These are phyloP conservation scores for Eudemis profundana DNA, from an alignment of 2,888 invertebrate species.

Conservation along the genomic window DNA sequence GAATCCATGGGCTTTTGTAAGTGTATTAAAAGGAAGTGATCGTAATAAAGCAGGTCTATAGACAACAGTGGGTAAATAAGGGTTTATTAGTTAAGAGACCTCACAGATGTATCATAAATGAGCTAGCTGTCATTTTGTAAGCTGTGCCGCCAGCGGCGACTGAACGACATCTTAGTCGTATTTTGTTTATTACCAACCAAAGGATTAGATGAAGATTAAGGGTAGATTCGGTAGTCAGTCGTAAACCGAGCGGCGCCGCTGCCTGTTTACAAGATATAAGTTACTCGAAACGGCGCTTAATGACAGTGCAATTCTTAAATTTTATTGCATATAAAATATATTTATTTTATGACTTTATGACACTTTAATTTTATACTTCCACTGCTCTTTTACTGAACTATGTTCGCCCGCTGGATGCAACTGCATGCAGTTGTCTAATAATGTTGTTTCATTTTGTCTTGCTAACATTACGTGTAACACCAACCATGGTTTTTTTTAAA, in stretches of 20 bases:
- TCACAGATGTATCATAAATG: not conserved
- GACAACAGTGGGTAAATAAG: too few species aligned
- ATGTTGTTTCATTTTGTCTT: too few species aligned
- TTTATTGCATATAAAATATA: not conserved
- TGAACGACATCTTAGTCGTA: slow-evolving; percentile 32
- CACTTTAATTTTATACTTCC: too few species aligned
- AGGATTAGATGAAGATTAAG: slow-evolving; percentile 40
- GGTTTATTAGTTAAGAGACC: not conserved
- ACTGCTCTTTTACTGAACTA: too few species aligned
- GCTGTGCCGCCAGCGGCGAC: slow-evolving; percentile 4
- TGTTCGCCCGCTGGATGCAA: too few species aligned
- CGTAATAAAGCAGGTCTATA: too few species aligned
- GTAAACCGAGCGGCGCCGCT: slow-evolving; percentile 16
- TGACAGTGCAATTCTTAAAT: not conserved
- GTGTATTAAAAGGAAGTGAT: too few species aligned
- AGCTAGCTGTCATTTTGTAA: not conserved
- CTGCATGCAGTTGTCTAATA: too few species aligned
- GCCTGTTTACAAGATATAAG: slow-evolving; percentile 29
- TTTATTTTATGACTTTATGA: not conserved
- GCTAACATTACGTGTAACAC: too few species aligned
- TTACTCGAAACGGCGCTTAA: not conserved
- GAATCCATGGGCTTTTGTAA: too few species aligned
- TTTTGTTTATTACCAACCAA: slow-evolving; percentile 40
- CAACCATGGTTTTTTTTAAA: too few species aligned
- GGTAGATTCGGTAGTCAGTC: slow-evolving; percentile 21